Base-by-base conservation (phyloP, 2,797 vertebrate genomes). In the Eremophila alpestris region DNA sequence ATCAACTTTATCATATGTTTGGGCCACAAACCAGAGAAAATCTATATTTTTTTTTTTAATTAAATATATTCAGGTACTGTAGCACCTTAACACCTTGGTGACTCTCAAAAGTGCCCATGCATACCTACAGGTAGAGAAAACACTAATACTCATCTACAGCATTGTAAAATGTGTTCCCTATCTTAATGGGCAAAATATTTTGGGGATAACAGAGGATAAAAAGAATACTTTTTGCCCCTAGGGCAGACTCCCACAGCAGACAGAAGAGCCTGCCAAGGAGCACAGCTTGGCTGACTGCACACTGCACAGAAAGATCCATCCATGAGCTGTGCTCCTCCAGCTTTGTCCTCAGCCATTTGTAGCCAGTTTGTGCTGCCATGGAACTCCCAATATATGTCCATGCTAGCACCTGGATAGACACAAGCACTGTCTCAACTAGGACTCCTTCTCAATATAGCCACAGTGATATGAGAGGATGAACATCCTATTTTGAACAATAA, bases 11-110 rank as follows among this genome's bases (percentile, higher is more conserved):
- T 52, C 6, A 52, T 19, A 26, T 62, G 10, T 51, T 77, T 78
- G 64, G 62, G 32, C 36, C 40, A 21, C 30, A 83, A 92, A 71
- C 5, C 5, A 54, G 34, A 40, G 38, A 9, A 56, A 73, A 68
- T 54, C 2, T 34, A 38, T 8, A n/a, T 30, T 19, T 3, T 22
- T 2, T 17, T 2, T 32, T 3, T 16, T 5, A 5, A 13, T 58
- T 68, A 5, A 14, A 48, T 68, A 60, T 16, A 58, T 43, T 83
- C 30, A 84, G 41, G 43, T 68, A 68, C 34, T 62, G 32, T 3
- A 82, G 40, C n/a, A 82, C 24, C 22, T 48, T 58, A n/a, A 79
- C 22, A 76, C 14, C 14, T 48, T 6, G 17, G 21, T 41, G 16
- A 77, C 29, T 67, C 45, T 69, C 48, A 75, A 69, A 89, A 91